A percentile compares a stretch with the other conserved stretches of the same genome.
These are phyloP conservation scores for Rhyacophila evoluta DNA, from an alignment of 2,888 invertebrate species.

Conservation along the genomic window DNA sequence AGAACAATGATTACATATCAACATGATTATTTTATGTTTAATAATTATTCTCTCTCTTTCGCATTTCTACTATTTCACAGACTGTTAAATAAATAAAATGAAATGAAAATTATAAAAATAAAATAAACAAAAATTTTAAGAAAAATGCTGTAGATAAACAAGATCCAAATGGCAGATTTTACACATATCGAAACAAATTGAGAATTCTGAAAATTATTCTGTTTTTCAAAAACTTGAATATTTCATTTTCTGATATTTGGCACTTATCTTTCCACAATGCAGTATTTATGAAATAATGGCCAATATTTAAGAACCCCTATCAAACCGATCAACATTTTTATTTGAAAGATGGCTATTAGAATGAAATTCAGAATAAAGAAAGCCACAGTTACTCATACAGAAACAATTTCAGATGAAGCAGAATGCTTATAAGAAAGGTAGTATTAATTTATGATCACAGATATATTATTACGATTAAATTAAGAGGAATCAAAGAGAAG, in stretches of 20 bases:
- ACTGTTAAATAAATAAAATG: conserved; percentile 20
- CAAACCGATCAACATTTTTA: background rate
- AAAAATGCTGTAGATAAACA: background rate
- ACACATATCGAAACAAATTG: too few relatives aligned
- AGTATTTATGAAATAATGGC: background rate
- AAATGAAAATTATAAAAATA: conserved; percentile 23
- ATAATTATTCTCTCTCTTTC: background rate
- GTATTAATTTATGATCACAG: background rate
- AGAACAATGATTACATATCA: conserved; percentile 14
- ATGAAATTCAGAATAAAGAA: background rate
- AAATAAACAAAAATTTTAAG: conserved; percentile 23
- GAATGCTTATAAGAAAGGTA: conserved; percentile 3
- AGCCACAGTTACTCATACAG: background rate
- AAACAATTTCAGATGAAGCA: background rate
- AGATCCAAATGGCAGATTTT: too few relatives aligned
- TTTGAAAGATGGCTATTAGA: background rate
- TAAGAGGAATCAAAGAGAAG: too few relatives aligned
- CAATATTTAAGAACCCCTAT: conserved; percentile 15
- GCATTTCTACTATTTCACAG: background rate
- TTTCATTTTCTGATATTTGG: too few relatives aligned
- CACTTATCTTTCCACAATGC: too few relatives aligned
- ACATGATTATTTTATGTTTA: conserved; percentile 15
- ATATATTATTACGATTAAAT: background rate
- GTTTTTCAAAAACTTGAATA: too few relatives aligned
- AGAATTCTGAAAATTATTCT: too few relatives aligned